Base-by-base conservation (phyloP, 2,888 invertebrate genomes). In the Drosophila basisetae region DNA sequence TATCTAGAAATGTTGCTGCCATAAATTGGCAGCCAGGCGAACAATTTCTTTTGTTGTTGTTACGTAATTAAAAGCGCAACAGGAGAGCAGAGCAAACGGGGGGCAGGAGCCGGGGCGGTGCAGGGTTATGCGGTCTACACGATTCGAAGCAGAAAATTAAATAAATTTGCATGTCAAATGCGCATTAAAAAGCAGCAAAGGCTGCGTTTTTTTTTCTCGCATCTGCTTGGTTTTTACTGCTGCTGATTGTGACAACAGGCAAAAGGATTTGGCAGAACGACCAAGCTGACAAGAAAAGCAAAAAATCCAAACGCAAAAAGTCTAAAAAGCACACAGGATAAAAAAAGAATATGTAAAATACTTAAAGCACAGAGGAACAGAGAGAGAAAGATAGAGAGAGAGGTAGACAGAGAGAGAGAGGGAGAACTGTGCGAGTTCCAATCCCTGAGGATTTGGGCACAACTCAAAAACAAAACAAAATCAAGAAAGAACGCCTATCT, bases 121-220 rank as follows among this genome's bases (percentile, higher is more conserved):
- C 18, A 58, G 35, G 30, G 47, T 41, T 31, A 30, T 41, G 41
- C 28, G 55, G 56, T 53, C 43, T 62, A 63, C 72, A 75, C 59
- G 73, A 86, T 82, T 81, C 76, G 79, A 81, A 88, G 88, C 86
- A 87, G 84, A 86, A 87, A 87, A 86, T 86, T 88, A 86, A 87
- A 87, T 85, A 85, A 84, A 87, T 87, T 88, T 87, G 86, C 87
- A 88, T 87, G 86, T 88, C 83, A 86, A 87, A 88, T 86, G 84
- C 86, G 83, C 84, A 86, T 88, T 84, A 88, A 82, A 88, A 68
- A 77, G 78, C 76, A 65, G 39, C 65, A 59, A 63, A 69, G 55
- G 37, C 28, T 68, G 66, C 67, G 62, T 56, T 64, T 49, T 63
- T 72, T 64, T 70, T 41, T 25, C n/a, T 55, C 25, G 58, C 50